A percentile compares a stretch with the other conserved stretches of the same genome.
These are phyloP conservation scores for Atta cephalotes DNA, from an alignment of 1,140 invertebrate genomes.

Conservation along the genomic window DNA sequence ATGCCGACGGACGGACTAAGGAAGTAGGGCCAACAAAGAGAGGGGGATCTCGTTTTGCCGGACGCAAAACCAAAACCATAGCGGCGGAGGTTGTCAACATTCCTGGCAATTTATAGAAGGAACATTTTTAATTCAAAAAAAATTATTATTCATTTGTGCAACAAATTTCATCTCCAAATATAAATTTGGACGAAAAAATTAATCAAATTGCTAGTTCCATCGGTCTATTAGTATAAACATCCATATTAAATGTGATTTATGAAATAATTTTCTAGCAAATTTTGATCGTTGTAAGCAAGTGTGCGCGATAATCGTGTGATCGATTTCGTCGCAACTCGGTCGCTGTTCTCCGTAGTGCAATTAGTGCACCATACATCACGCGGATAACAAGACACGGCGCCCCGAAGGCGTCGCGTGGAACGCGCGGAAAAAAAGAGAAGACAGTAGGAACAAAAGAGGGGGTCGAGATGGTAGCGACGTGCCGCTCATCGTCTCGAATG, in stretches of 20 bases:
- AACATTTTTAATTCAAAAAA: constrained; percentile 34
- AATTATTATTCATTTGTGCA: not conserved
- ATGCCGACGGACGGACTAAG: constrained; percentile 80
- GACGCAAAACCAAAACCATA: constrained; percentile 79
- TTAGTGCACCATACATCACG: constrained; percentile 85
- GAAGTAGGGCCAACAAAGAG: constrained; percentile 78
- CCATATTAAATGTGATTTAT: not conserved
- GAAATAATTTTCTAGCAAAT: constrained; percentile 23
- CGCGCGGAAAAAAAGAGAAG: constrained; percentile 61
- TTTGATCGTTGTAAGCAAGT: constrained; percentile 48
- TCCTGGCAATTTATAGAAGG: constrained; percentile 66
- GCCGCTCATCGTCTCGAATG: constrained; percentile 70
- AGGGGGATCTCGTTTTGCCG: constrained; percentile 77
- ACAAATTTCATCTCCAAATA: not conserved
- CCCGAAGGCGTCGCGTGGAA: constrained; percentile 83
- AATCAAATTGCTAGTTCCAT: not conserved
- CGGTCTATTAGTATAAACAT: not conserved
- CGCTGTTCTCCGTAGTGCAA: constrained; percentile 84
- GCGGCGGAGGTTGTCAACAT: constrained; percentile 53
- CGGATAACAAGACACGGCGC: constrained; percentile 86
- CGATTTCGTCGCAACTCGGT: constrained; percentile 70
- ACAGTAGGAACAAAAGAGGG: constrained; percentile 53
- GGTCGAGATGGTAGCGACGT: constrained; percentile 65
- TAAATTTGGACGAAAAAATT: not conserved
- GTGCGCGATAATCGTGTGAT: constrained; percentile 27